A percentile compares a stretch with the other conserved stretches of the same genome.
phyloP scores from a whole-genome alignment of 2,113 vertebrate species.

The Telmatochromis sp. region DNA sequence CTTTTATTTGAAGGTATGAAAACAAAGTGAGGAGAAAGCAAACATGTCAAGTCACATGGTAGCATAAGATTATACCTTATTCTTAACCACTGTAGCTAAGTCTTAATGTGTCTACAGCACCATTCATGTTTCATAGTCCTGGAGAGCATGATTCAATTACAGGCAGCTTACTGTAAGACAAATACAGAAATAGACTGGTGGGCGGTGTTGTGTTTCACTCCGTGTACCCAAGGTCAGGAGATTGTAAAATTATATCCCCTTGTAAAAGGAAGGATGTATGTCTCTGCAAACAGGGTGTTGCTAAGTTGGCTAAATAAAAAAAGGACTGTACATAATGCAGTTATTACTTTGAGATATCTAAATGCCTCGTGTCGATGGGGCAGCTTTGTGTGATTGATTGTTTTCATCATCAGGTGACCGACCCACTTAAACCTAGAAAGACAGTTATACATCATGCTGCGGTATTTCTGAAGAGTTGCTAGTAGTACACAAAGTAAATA shows the following conservation, averaged over 20 bases:
- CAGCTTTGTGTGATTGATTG: not conserved
- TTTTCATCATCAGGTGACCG: not conserved
- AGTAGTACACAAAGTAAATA: not conserved
- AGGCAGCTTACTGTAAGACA: slow-evolving; percentile 67
- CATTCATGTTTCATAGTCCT: slow-evolving; percentile 42
- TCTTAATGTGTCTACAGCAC: slow-evolving; percentile 26
- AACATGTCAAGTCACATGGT: slow-evolving; percentile 11
- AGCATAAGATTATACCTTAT: slow-evolving; percentile 16
- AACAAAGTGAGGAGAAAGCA: slow-evolving; percentile 18
- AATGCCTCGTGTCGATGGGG: not conserved
- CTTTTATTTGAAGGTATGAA: not conserved
- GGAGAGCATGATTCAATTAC: slow-evolving; percentile 56
- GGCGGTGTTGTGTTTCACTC: slow-evolving; percentile 69
- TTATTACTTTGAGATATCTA: slow-evolving; percentile 3
- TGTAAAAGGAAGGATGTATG: slow-evolving; percentile 54
- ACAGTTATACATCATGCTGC: not conserved
- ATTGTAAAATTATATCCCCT: slow-evolving; percentile 61
- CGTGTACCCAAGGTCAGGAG: slow-evolving; percentile 72
- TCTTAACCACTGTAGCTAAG: slow-evolving; percentile 31
- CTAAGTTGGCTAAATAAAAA: slow-evolving; percentile 36
- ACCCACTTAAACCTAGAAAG: not conserved
- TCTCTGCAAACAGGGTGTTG: slow-evolving; percentile 53
- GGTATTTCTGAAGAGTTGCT: not conserved
- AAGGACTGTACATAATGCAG: not conserved
- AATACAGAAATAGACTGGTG: slow-evolving; percentile 67